A percentile compares a stretch with the other conserved stretches of the same genome.
These are phyloP conservation scores for Trachurus trachurus DNA, from an alignment of 2,797 vertebrate genomes.

Conservation along the genomic window DNA sequence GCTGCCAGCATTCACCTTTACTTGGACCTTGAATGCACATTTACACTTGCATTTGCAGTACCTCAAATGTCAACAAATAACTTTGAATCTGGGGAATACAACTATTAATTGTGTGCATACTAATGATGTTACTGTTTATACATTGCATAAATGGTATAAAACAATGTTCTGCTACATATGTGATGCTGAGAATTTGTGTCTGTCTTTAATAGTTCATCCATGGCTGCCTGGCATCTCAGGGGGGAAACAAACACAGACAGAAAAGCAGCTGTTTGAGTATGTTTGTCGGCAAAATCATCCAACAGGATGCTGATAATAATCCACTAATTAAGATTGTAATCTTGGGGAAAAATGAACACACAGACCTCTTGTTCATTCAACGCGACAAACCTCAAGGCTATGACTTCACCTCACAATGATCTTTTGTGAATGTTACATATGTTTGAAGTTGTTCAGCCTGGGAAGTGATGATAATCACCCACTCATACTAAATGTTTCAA, in stretches of 20 bases:
- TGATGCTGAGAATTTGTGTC: background rate
- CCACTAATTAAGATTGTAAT: constrained; percentile 47
- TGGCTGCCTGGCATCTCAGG: background rate
- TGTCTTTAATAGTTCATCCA: constrained; percentile 26
- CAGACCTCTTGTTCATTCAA: constrained; percentile 1
- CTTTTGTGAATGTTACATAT: constrained; percentile 11
- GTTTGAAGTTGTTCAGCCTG: constrained; percentile 26
- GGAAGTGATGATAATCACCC: constrained; percentile 9
- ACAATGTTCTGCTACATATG: background rate
- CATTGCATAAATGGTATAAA: background rate
- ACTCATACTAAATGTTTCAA: constrained; percentile 1
- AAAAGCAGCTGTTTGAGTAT: constrained; percentile 28
- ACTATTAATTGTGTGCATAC: background rate
- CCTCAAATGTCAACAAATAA: background rate
- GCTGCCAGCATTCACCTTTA: background rate
- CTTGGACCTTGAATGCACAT: background rate
- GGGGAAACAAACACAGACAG: constrained; percentile 29
- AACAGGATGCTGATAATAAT: constrained; percentile 33
- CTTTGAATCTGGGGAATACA: background rate
- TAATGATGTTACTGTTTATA: background rate
- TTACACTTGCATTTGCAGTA: background rate
- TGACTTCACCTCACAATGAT: constrained; percentile 17
- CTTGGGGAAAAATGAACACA: background rate
- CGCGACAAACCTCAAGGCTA: constrained; percentile 14
- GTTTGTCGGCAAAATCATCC: constrained; percentile 34